Conservation (phyloP, 1,140 invertebrate genomes). For the Solenopsis fugax region DNA sequence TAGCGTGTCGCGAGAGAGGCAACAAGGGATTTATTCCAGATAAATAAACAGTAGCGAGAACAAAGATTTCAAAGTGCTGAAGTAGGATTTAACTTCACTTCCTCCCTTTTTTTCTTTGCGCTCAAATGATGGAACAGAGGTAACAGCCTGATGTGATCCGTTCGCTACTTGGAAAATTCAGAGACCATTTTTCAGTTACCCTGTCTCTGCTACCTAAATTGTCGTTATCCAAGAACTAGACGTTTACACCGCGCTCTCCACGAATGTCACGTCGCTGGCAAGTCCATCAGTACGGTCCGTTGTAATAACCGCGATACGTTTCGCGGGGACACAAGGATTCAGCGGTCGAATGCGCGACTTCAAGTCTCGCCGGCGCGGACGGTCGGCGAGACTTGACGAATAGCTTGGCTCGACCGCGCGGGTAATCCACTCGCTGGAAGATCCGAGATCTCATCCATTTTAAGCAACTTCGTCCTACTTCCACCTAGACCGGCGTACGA, state of each 20-base stretch:
- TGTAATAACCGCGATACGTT: constrained; percentile 44
- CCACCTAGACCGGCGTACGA: constrained; percentile 57
- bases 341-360: constrained; percentile 53
- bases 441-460: constrained; percentile 83
- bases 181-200: neutral
- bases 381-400: constrained; percentile 70
- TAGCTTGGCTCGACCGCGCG: constrained; percentile 70
- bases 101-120: neutral
- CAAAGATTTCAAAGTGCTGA: neutral
- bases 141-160: neutral
- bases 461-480: constrained; percentile 81
- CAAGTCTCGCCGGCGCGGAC: constrained; percentile 1
- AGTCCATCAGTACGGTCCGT: neutral
- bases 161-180: neutral
- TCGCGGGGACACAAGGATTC: constrained; percentile 26
- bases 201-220: neutral
- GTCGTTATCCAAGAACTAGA: neutral
- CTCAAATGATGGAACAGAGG: constrained; percentile 1
- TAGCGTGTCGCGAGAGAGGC: neutral
- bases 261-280: neutral
- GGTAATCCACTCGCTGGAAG: constrained; percentile 80
- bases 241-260: neutral
- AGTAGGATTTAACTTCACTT: constrained; percentile 15
- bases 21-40: constrained; percentile 24
- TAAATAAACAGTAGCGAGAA: constrained; percentile 40